Evolutionary conservation across 1,140 invertebrate genomes (phyloP).

Genomic region (Acromyrmex charruanus): DNA sequence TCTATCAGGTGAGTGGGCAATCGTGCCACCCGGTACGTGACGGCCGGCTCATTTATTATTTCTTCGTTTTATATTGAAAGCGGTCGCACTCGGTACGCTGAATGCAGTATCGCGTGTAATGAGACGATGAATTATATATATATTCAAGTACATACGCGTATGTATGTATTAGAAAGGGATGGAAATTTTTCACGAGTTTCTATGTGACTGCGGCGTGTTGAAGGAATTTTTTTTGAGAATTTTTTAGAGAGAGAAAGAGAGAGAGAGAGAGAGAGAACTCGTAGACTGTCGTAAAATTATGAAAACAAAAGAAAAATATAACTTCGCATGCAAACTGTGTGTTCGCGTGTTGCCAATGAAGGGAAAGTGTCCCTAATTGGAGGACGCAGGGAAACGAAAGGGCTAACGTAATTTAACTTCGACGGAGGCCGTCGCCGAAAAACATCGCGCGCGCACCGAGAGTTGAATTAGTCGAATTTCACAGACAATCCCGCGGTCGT

Average conservation of each 20-base stretch:
- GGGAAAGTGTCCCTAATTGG: slow-evolving; percentile 20
- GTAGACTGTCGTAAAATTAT: background rate
- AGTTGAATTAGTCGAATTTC: slow-evolving; percentile 70
- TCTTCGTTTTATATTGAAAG: slow-evolving; percentile 41
- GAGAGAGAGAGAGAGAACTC: background rate
- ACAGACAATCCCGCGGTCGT: slow-evolving; percentile 58
- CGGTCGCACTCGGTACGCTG: slow-evolving; percentile 36
- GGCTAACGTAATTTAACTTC: slow-evolving; percentile 45
- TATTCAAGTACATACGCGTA: slow-evolving; percentile 27
- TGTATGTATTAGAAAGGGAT: background rate
- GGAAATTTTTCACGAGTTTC: slow-evolving; percentile 33
- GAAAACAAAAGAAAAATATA: background rate
- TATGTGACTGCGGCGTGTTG: background rate
- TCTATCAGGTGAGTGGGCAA: slow-evolving; percentile 92
- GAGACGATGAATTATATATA: slow-evolving; percentile 57
- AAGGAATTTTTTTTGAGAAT: slow-evolving; percentile 21
- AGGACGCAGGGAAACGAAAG: slow-evolving; percentile 14
- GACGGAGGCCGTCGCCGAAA: slow-evolving; percentile 45
- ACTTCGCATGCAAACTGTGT: background rate
- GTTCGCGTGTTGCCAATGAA: background rate
- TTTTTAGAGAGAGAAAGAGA: slow-evolving; percentile 6
- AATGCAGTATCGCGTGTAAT: slow-evolving; percentile 61
- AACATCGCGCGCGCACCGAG: slow-evolving; percentile 28
- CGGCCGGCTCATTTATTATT: slow-evolving; percentile 41
- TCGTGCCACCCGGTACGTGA: background rate